Evolutionary conservation across 1,140 invertebrate genomes (phyloP).

Genomic region (Uloborus diversus): DNA sequence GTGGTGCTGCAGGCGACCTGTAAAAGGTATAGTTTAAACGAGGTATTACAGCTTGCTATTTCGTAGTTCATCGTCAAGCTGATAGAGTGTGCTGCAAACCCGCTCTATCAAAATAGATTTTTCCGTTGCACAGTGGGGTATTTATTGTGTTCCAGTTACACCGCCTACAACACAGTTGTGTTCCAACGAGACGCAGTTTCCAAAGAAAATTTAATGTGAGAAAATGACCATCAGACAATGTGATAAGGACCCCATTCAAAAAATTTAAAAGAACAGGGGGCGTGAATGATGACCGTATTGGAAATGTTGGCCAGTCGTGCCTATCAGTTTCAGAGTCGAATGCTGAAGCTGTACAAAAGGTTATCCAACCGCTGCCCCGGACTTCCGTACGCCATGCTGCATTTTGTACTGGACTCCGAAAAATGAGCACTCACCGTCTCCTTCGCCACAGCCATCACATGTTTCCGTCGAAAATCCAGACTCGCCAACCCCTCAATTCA

Average conservation of each 20-base stretch:
- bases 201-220: background rate
- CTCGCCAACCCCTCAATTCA: background rate
- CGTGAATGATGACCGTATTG: background rate
- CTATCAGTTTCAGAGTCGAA: background rate
- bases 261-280: background rate
- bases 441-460: background rate
- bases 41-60: too few relatives aligned
- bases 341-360: background rate
- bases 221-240: background rate
- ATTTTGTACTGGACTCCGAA: background rate
- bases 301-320: background rate
- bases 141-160: too few relatives aligned
- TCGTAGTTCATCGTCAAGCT: too few relatives aligned
- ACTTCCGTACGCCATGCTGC: background rate
- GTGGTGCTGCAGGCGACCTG: too few relatives aligned
- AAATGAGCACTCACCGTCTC: background rate
- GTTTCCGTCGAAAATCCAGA: background rate
- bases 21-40: too few relatives aligned
- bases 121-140: too few relatives aligned
- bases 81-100: too few relatives aligned
- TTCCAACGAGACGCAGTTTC: too few relatives aligned
- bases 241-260: background rate
- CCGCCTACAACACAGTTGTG: too few relatives aligned
- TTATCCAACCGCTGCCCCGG: background rate
- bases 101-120: too few relatives aligned